Evolutionary conservation across 2,797 vertebrate genomes (phyloP), one percentile per base, ranked within the genome.

Genomic region (Muscicapa striata): DNA sequence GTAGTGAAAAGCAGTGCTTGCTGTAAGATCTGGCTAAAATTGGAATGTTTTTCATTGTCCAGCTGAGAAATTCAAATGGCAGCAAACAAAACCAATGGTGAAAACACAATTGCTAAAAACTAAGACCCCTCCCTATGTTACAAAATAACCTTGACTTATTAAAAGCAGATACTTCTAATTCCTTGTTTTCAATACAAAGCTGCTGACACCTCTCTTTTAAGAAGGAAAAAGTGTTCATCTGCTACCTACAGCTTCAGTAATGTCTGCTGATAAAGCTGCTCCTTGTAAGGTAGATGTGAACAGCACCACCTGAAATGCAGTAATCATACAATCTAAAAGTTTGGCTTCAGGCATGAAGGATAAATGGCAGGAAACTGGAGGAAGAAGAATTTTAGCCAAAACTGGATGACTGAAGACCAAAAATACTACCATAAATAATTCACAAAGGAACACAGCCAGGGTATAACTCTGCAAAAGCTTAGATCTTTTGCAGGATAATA

Each of bases 341-440:
- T 46, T 94, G 96, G 91, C 96, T 87, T 73, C 17, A 54, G 10
- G 16, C 38, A 22, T 3, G 76, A 84, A 94, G 94, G 95, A 96
- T 89, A 96, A 96, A 93, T n/a, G 83, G 87, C 93, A 97, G 94
- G 93, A 95, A 96, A 93, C 76, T 90, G 40, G 85, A 94, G 83
- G 80, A 79, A 95, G 75, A 89, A 55, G 2, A 43, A 58, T 78
- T 94, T 86, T 85, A 77, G 89, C 95, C 93, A 91, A 59, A 88
- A 88, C 43, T 95, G 78, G 66, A 93, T 67, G 91, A 94, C 72
- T 75, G 79, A 81, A 72, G 89, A 95, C 84, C 94, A 94, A 91
- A 96, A 95, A 89, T 68, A 86, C 93, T 93, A 87, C 94, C 57
- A 70, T 96, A 97, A 97, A 96, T 97, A 94, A 97, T 95, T 86